phyloP scores from a whole-genome alignment of 2,797 vertebrate genomes.

The Hydrophis major region DNA sequence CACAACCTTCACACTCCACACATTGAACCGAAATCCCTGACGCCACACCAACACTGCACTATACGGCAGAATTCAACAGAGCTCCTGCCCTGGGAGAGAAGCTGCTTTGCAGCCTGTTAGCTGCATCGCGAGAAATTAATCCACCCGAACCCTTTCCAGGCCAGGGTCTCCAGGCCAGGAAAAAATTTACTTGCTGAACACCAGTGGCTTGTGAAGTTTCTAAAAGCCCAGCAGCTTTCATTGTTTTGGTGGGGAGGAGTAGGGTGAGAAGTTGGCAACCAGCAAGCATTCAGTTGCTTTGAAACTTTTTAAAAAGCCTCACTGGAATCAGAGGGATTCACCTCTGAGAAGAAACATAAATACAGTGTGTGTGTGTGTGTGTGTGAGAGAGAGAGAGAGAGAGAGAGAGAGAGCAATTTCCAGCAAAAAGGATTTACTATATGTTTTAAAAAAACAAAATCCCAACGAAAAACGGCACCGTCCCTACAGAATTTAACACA shows the following conservation, averaged over 20 bases:
- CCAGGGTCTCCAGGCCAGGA: background rate
- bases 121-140: background rate
- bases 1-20: too few species aligned
- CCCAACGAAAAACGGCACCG: background rate
- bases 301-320: background rate
- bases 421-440: background rate
- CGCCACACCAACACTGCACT: too few species aligned
- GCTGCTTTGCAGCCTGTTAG: too few species aligned
- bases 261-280: background rate
- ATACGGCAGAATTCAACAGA: too few species aligned
- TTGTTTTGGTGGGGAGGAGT: rapidly evolving
- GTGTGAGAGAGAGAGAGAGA: background rate
- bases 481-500: background rate
- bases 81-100: too few species aligned
- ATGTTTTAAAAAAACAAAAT: background rate
- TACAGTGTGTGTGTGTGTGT: background rate
- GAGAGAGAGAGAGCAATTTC: background rate
- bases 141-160: background rate
- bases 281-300: background rate
- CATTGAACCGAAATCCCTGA: too few species aligned
- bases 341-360: background rate
- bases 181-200: background rate
- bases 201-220: background rate
- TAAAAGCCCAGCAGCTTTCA: background rate
- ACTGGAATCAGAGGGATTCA: background rate